These are phyloP conservation scores for Yasuhikotakia modesta DNA, from an alignment of 2,797 vertebrate genomes.

Conservation along the genomic window DNA sequence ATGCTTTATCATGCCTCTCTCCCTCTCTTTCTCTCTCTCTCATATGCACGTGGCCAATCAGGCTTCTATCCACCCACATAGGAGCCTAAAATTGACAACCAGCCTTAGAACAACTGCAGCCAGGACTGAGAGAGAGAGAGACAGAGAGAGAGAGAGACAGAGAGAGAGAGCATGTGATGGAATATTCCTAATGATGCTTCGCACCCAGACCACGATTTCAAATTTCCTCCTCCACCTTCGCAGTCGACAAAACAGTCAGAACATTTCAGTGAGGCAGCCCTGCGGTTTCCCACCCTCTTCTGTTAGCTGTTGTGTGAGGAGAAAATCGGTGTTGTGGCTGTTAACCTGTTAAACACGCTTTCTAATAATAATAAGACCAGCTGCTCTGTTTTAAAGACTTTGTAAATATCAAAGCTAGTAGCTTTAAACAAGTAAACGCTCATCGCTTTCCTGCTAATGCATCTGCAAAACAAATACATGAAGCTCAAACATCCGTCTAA, in stretches of 20 bases:
- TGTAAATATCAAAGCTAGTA: neutral
- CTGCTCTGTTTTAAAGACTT: no score
- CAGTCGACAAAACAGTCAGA: slow-evolving; percentile 14
- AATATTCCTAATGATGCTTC: slow-evolving; percentile 48
- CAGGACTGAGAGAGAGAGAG: slow-evolving; percentile 17
- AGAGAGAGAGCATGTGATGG: slow-evolving; percentile 41
- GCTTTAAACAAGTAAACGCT: neutral
- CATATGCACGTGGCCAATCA: slow-evolving; percentile 51
- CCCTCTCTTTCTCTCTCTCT: slow-evolving; percentile 11
- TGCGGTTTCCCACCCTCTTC: neutral
- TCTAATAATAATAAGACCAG: neutral
- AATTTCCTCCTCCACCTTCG: neutral
- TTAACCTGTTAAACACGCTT: neutral
- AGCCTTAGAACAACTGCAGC: slow-evolving; percentile 38
- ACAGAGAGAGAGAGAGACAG: neutral
- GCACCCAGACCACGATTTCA: slow-evolving; percentile 21
- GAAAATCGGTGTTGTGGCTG: neutral
- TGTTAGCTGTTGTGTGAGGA: neutral
- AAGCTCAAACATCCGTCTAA: neutral
- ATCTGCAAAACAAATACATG: neutral
- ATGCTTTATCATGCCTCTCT: slow-evolving; percentile 27
- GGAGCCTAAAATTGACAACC: slow-evolving; percentile 34
- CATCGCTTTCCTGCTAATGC: neutral
- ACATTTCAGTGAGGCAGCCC: neutral
- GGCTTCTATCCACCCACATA: slow-evolving; percentile 48